A percentile compares a stretch with the other conserved stretches of the same genome.
Conservation (phyloP, 2,888 invertebrate genomes). For the Deilephila porcellus region DNA sequence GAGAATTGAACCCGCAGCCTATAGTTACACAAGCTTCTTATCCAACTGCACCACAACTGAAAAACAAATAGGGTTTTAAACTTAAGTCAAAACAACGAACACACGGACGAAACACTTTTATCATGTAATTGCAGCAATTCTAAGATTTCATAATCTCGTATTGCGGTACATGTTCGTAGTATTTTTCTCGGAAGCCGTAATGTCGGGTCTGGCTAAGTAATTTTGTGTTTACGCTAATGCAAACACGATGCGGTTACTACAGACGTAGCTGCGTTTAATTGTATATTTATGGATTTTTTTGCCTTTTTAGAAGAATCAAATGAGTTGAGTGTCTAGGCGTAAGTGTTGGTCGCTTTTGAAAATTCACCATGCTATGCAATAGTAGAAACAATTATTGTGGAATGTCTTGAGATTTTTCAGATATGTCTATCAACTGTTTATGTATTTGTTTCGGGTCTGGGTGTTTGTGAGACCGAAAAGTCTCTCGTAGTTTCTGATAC, state of each 20-base stretch:
- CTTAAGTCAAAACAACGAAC: background rate
- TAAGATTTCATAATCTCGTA: constrained; percentile 19
- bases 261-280: background rate
- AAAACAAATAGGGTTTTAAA: background rate
- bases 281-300: background rate
- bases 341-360: too few relatives aligned
- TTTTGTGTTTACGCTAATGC: constrained; percentile 15
- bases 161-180: constrained; percentile 11
- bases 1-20: too few relatives aligned
- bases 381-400: too few relatives aligned
- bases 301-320: background rate
- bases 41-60: too few relatives aligned
- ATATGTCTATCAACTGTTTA: too few relatives aligned
- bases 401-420: too few relatives aligned
- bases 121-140: constrained; percentile 9
- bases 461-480: too few relatives aligned
- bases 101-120: background rate
- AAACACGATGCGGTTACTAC: constrained; percentile 6
- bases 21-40: too few relatives aligned
- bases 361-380: too few relatives aligned
- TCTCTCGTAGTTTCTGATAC: too few relatives aligned
- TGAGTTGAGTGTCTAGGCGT: background rate
- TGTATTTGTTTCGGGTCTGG: too few relatives aligned
- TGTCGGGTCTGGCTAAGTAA: background rate
- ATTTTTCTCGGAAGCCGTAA: constrained; percentile 24